Conservation (phyloP, 92 coral and sea anemone species). For the Palythoa caribaeorum region DNA sequence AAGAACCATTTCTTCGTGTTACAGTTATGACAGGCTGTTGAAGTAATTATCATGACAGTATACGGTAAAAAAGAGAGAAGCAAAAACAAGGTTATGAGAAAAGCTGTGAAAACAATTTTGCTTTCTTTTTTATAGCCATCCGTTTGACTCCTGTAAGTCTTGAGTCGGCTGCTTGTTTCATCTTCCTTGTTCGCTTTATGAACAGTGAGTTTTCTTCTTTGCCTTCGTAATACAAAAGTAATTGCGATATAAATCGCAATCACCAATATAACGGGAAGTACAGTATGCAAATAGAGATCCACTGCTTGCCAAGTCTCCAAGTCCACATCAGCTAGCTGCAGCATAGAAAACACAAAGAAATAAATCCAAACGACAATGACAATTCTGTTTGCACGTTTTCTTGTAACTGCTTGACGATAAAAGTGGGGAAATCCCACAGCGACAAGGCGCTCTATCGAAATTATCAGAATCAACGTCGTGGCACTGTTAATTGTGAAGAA, state of each 20-base stretch:
- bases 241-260: constrained; percentile 8
- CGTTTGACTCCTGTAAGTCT: background rate
- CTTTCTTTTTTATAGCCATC: background rate
- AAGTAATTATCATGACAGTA: background rate
- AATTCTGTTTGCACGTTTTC: background rate
- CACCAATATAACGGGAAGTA: background rate
- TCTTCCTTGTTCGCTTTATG: too few relatives aligned
- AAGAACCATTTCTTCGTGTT: background rate
- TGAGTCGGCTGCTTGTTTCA: background rate
- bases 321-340: constrained; percentile 8
- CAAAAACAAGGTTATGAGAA: constrained; percentile 4
- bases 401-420: constrained; percentile 10
- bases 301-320: background rate
- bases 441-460: constrained; percentile 1
- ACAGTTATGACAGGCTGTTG: constrained; percentile 1
- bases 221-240: background rate
- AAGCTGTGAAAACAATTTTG: background rate
- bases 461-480: background rate
- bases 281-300: constrained; percentile 8
- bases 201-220: background rate
- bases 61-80: constrained; percentile 8
- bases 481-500: constrained; percentile 13
- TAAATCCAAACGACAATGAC: background rate
- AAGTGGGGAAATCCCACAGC: constrained; percentile 3
- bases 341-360: background rate